Percentiles rank a stretch among this genome's conserved stretches.
These are phyloP conservation scores for Solenopsis fugax DNA, from an alignment of 1,140 invertebrate species.

Conservation along the genomic window DNA sequence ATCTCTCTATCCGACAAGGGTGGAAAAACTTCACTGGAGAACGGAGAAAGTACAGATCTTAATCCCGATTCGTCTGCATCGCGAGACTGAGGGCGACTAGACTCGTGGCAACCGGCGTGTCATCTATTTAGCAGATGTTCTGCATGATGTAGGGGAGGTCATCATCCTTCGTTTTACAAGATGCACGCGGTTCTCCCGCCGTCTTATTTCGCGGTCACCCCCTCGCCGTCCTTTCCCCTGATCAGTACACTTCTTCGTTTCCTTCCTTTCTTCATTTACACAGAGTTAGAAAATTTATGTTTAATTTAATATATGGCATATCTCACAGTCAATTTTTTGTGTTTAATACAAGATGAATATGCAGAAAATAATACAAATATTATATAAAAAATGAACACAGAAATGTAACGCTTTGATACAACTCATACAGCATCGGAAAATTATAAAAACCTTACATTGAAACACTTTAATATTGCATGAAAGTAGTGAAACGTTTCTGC, in stretches of 20 bases:
- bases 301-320: too few species aligned
- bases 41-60: constrained; percentile 51
- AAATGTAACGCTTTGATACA: too few species aligned
- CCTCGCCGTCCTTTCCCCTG: constrained; percentile 58
- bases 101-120: constrained; percentile 72
- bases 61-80: constrained; percentile 74
- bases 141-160: constrained; percentile 75
- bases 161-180: constrained; percentile 78
- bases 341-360: too few species aligned
- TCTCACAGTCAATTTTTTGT: too few species aligned
- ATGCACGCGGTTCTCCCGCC: constrained; percentile 63
- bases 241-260: constrained; percentile 17
- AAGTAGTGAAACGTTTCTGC: too few species aligned
- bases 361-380: too few species aligned
- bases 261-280: not conserved
- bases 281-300: too few species aligned
- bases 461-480: too few species aligned
- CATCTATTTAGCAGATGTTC: constrained; percentile 82
- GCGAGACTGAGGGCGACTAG: constrained; percentile 80
- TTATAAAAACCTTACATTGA: too few species aligned
- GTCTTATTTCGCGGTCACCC: constrained; percentile 53
- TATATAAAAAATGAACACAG: too few species aligned
- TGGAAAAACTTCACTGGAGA: constrained; percentile 15
- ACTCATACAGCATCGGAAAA: too few species aligned
- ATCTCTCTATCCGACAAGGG: constrained; percentile 19